phyloP scores from a whole-genome alignment of 2,797 vertebrate species.

The Amphiprion clarkii region DNA sequence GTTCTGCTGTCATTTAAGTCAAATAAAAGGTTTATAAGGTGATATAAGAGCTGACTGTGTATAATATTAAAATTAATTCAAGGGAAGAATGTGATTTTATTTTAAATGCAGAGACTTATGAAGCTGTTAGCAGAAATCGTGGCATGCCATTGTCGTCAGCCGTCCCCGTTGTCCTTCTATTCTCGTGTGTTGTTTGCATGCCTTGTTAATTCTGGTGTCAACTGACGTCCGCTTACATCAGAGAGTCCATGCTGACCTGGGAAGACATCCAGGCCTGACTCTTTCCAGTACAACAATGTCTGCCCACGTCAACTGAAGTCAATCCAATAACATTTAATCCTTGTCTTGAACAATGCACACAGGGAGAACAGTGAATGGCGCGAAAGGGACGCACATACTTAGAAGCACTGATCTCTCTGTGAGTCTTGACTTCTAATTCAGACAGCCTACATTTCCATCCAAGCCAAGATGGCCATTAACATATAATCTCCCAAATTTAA shows the following conservation, averaged over 20 bases:
- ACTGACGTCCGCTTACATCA: constrained; percentile 38
- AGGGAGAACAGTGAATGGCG: neutral
- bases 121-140: neutral
- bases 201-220: constrained; percentile 30
- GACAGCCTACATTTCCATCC: neutral
- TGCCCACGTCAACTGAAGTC: constrained; percentile 49
- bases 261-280: constrained; percentile 36
- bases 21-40: neutral
- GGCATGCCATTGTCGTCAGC: neutral
- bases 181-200: constrained; percentile 11
- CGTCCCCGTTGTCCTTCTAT: neutral
- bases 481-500: neutral
- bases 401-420: neutral
- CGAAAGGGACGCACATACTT: neutral
- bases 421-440: neutral
- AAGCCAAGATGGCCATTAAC: neutral
- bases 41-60: neutral
- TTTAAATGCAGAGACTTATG: too few relatives aligned
- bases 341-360: constrained; percentile 32
- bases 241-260: constrained; percentile 27
- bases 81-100: too few relatives aligned
- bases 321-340: constrained; percentile 77
- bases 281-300: constrained; percentile 45
- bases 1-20: neutral
- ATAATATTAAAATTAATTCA: too few relatives aligned